phyloP scores from a whole-genome alignment of 2,797 vertebrate species.

The Ceyx erithaca region DNA sequence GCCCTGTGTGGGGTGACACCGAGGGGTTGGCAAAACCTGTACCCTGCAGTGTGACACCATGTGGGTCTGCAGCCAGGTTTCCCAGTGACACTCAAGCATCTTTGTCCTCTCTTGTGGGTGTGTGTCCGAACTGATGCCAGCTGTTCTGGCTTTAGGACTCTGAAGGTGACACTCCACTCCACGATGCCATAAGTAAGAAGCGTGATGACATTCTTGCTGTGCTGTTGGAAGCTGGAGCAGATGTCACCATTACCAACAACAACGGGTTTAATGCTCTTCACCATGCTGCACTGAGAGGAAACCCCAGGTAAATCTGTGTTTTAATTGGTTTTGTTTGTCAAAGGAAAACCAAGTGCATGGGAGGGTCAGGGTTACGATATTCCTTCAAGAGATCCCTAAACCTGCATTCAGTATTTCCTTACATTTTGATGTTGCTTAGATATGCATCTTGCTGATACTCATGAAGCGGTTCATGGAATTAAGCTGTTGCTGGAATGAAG shows the following conservation, averaged over 20 bases:
- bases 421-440: background rate
- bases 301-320: slow-evolving; percentile 89
- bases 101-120: background rate
- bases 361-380: background rate
- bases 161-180: slow-evolving; percentile 99
- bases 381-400: background rate
- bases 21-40: background rate
- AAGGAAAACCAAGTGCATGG: background rate
- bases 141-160: slow-evolving; percentile 86
- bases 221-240: slow-evolving; percentile 94
- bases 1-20: background rate
- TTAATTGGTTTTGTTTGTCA: background rate
- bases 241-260: slow-evolving; percentile 99
- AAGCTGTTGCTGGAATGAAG: background rate
- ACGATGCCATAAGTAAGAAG: slow-evolving; percentile 99
- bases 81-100: background rate
- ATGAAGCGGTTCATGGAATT: background rate
- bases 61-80: background rate
- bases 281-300: slow-evolving; percentile 95
- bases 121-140: background rate
- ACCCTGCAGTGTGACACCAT: background rate
- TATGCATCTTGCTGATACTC: background rate
- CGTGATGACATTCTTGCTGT: slow-evolving; percentile 98
- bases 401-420: background rate
- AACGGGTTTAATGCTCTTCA: slow-evolving; percentile 98